Base-by-base conservation (phyloP, 1,140 invertebrate genomes). In the Drosophila punjabiensis region DNA sequence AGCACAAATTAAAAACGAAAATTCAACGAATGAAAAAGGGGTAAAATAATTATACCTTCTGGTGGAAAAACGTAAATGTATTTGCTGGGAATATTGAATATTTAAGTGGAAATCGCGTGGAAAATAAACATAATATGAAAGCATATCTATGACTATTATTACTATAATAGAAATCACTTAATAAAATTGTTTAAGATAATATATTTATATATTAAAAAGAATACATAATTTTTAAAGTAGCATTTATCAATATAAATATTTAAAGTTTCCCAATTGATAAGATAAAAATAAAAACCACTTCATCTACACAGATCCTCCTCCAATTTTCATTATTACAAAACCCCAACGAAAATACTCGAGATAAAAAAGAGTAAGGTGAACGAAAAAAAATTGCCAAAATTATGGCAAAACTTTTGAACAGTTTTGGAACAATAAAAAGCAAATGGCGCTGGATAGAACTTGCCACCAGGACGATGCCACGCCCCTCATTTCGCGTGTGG, bases 351-450 rank as follows among this genome's bases (percentile, higher is more conserved):
- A 55, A 48, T 43, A 43, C 48, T 30, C 33, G 41, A 67, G 50
- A 67, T 61, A 59, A 67, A 68, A 78, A 68, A 37, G 53, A 81
- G 56, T 60, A 59, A 67, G 59, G 47, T 56, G 61, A 56, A 67
- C 35, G 28, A 32, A 32, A 70, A 75, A 78, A 67, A 63, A 52
- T 33, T 55, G 14, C 28, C 28, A 90, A 84, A 89, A 89, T 89
- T 76, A 90, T 89, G 86, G 76, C 61, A 66, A 89, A 89, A 90
- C 82, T 89, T 89, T 89, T 82, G 65, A 89, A 74, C 85, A 90
- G 86, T 79, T 90, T 90, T 85, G 24, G 33, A 76, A 90, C 86
- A 90, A 89, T 89, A 90, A 89, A 89, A 89, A 85, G 86, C 86
- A 89, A 89, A 85, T 82, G 86, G 79, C 65, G 86, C 79, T 76